Conservation (phyloP, 1,140 invertebrate genomes). For the Apis cerana region DNA sequence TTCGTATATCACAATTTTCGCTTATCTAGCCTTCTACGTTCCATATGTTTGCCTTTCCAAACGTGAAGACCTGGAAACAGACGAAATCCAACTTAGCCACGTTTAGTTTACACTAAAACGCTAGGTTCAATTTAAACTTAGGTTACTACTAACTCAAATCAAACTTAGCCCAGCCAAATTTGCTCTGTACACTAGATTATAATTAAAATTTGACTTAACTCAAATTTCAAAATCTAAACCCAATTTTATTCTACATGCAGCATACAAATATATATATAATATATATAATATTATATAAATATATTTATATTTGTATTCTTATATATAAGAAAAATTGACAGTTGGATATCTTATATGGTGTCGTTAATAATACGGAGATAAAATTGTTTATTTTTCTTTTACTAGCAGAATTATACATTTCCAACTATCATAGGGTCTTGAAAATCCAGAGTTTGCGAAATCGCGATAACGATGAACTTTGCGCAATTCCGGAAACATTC, state of each 20-base stretch:
- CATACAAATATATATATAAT: too few relatives aligned
- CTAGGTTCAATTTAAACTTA: neutral
- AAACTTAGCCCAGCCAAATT: neutral
- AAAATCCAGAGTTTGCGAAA: neutral
- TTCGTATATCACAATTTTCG: neutral
- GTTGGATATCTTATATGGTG: neutral
- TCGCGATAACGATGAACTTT: conserved; percentile 12
- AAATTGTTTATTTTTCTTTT: neutral
- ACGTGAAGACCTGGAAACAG: neutral
- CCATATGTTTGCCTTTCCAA: neutral
- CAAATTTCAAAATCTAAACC: too few relatives aligned
- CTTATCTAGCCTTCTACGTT: too few relatives aligned
- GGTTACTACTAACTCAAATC: neutral
- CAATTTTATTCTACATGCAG: neutral
- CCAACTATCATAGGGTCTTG: neutral
- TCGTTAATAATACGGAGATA: neutral
- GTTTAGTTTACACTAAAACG: neutral
- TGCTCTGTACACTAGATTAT: neutral
- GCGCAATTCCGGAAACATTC: conserved; percentile 24
- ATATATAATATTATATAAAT: too few relatives aligned
- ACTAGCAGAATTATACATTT: neutral
- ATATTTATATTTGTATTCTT: too few relatives aligned
- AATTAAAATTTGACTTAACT: neutral
- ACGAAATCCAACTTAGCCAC: neutral
- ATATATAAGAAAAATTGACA: too few relatives aligned